Conservation (phyloP, 2,888 invertebrate species). For the Folsomia manolachei region DNA sequence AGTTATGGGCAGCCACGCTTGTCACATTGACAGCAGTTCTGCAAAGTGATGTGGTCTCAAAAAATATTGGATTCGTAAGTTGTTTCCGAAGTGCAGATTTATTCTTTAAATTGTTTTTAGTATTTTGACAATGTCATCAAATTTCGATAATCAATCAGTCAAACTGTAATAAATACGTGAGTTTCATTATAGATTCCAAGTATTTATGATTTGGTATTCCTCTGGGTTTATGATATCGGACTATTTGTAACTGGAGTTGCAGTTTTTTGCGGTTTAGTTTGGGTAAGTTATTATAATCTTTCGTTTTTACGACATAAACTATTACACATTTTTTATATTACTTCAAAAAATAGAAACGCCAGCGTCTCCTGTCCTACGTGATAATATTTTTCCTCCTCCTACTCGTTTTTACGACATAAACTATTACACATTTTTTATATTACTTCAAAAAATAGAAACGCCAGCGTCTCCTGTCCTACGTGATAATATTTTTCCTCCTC, state of each 20-base stretch:
- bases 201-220: conserved; percentile 19
- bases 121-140: background rate
- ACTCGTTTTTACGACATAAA: no score
- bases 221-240: conserved; percentile 25
- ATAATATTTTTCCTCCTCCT: conserved; percentile 23
- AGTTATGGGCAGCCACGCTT: conserved; percentile 28
- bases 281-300: conserved; percentile 17
- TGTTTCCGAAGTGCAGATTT: background rate
- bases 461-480: conserved; percentile 30
- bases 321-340: no score
- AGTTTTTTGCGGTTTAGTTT: conserved; percentile 22
- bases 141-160: background rate
- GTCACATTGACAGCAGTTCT: conserved; percentile 23
- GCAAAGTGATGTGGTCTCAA: conserved; percentile 24
- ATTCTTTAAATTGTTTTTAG: no score
- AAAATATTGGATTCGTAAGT: conserved; percentile 32
- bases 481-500: conserved; percentile 22
- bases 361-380: conserved; percentile 29
- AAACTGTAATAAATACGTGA: background rate
- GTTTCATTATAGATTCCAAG: conserved; percentile 18
- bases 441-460: no score
- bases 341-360: no score
- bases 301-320: no score
- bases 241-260: conserved; percentile 25
- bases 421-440: no score